phyloP scores from a whole-genome alignment of 2,113 vertebrate genomes.

The Scatophagus argus region DNA sequence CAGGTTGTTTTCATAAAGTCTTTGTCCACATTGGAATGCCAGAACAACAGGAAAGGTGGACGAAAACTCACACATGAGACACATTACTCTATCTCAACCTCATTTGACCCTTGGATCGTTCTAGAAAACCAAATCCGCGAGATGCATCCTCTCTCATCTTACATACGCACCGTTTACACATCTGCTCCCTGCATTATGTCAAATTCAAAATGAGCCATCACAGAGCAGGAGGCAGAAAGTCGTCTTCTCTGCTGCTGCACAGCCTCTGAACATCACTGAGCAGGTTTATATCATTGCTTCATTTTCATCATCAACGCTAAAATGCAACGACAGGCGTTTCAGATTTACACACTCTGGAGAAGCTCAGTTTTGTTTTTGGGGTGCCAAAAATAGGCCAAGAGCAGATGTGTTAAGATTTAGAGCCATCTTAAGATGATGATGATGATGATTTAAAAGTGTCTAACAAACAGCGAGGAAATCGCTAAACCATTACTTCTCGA shows the following conservation, averaged over 20 bases:
- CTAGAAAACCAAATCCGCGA: not conserved
- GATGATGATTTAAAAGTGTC: not conserved
- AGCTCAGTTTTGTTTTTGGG: not conserved
- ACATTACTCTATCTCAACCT: too few relatives aligned
- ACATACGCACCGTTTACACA: not conserved
- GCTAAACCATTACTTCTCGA: not conserved
- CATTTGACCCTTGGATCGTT: conserved; percentile 1
- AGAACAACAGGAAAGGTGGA: not conserved
- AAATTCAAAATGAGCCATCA: not conserved
- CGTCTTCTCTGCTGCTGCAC: not conserved
- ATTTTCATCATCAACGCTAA: not conserved
- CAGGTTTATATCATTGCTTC: not conserved
- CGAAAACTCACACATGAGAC: too few relatives aligned
- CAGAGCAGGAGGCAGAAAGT: not conserved
- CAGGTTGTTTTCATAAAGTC: not conserved
- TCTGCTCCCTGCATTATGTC: conserved; percentile 3
- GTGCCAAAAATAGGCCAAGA: not conserved
- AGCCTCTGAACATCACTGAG: not conserved
- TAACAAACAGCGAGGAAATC: too few relatives aligned
- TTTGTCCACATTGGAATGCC: not conserved
- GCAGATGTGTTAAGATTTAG: too few relatives aligned
- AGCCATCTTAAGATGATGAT: too few relatives aligned
- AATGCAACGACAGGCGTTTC: not conserved
- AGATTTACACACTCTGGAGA: not conserved
- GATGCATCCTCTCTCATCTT: too few relatives aligned